Conservation (phyloP, 2,888 invertebrate species). For the Anoplius nigerrimus region DNA sequence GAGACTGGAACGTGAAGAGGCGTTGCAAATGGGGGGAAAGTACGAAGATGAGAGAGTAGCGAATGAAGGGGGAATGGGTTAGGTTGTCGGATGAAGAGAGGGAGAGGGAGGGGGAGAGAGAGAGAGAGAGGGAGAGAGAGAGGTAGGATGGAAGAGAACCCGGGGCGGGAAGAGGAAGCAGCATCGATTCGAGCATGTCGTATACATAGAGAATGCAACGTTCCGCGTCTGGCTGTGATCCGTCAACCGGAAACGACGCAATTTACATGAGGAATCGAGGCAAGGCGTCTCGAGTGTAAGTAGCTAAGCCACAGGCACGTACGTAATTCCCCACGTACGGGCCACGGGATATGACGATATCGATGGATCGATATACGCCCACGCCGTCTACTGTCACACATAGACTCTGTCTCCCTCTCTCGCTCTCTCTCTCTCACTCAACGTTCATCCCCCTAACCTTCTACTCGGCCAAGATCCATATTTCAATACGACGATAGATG, state of each 20-base stretch:
- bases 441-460: background rate
- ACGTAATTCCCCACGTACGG: slow-evolving; percentile 44
- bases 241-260: slow-evolving; percentile 69
- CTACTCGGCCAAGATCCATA: background rate
- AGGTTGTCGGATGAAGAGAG: slow-evolving; percentile 1
- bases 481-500: background rate
- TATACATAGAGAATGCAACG: slow-evolving; percentile 56
- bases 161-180: slow-evolving; percentile 14
- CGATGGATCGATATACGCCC: slow-evolving; percentile 41
- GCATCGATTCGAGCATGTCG: slow-evolving; percentile 49
- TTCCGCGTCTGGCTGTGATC: slow-evolving; percentile 66
- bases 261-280: slow-evolving; percentile 68
- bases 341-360: slow-evolving; percentile 35
- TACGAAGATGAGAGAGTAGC: background rate
- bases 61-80: slow-evolving; percentile 23
- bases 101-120: slow-evolving; percentile 10
- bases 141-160: slow-evolving; percentile 8
- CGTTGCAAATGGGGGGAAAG: background rate
- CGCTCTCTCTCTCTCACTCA: background rate
- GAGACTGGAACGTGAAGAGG: no score
- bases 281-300: slow-evolving; percentile 60
- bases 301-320: slow-evolving; percentile 59
- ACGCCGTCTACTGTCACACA: background rate
- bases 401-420: background rate
- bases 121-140: slow-evolving; percentile 8